phyloP scores from a whole-genome alignment of 2,113 vertebrate species.

The Microcebus griseorufus region DNA sequence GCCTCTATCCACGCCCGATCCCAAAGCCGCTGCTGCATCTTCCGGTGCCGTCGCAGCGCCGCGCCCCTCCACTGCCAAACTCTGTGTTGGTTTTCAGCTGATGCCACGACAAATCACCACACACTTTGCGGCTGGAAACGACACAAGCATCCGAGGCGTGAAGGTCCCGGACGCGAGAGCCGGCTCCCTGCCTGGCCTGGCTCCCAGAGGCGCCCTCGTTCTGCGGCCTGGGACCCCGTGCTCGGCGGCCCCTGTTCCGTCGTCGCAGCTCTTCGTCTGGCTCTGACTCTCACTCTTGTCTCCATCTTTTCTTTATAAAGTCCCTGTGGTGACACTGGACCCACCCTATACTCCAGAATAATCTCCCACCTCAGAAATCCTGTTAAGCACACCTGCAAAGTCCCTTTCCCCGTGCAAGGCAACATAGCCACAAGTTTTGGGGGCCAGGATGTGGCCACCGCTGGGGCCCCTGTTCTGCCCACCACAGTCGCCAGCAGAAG shows the following conservation, averaged over 20 bases:
- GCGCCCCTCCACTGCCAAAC: background rate
- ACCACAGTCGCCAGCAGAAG: background rate
- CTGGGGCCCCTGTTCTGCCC: background rate
- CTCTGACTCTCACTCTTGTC: background rate
- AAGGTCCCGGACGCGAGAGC: background rate
- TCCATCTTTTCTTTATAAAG: background rate
- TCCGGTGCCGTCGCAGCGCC: background rate
- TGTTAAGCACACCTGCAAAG: background rate
- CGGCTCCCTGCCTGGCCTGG: too few relatives aligned
- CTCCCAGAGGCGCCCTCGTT: background rate
- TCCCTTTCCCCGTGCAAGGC: background rate
- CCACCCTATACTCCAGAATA: background rate
- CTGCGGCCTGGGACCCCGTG: background rate
- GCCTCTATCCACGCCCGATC: background rate
- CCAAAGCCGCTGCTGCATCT: background rate
- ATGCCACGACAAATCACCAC: background rate
- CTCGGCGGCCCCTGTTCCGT: background rate
- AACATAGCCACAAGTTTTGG: background rate
- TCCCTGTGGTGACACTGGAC: too few relatives aligned
- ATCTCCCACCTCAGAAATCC: background rate
- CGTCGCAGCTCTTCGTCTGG: background rate
- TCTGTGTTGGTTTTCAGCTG: background rate
- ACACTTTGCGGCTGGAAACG: background rate
- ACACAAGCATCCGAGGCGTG: background rate
- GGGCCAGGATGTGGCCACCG: background rate